A percentile compares a stretch with the other conserved stretches of the same genome.
Conservation (phyloP, 2,888 invertebrate genomes). For the Uropetala carovei region DNA sequence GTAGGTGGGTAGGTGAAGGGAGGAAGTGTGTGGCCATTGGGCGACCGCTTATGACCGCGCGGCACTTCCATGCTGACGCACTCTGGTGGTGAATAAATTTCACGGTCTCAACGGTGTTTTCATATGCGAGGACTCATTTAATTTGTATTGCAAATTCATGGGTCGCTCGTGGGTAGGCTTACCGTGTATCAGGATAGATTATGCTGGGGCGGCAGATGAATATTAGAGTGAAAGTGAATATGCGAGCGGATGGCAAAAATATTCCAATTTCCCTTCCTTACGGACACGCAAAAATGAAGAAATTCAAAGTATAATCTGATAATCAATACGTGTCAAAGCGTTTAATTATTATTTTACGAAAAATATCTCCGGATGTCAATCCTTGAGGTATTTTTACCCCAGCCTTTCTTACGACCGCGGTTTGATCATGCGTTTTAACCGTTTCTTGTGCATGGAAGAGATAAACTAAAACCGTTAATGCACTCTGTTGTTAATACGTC, state of each 20-base stretch:
- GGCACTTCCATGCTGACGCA: constrained; percentile 54
- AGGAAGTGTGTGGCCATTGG: neutral
- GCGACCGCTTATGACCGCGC: constrained; percentile 28
- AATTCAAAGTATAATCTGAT: neutral
- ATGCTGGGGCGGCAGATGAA: neutral
- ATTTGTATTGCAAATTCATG: constrained; percentile 64
- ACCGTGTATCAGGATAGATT: constrained; percentile 50
- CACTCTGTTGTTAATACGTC: no score
- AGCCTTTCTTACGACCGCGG: neutral
- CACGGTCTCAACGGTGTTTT: constrained; percentile 62
- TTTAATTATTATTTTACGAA: neutral
- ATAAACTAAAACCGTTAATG: no score
- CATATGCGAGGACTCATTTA: constrained; percentile 63
- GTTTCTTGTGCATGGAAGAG: no score
- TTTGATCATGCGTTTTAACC: no score
- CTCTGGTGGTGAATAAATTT: constrained; percentile 59
- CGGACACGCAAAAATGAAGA: neutral
- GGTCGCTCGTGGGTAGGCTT: constrained; percentile 44
- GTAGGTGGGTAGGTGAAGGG: neutral
- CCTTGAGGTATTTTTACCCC: neutral
- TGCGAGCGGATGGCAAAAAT: neutral
- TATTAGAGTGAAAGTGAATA: neutral
- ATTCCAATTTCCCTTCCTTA: neutral
- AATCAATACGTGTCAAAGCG: neutral
- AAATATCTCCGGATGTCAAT: neutral